These are phyloP conservation scores for Cephalopholis sonnerati DNA, from an alignment of 2,113 vertebrate species.

Conservation along the genomic window DNA sequence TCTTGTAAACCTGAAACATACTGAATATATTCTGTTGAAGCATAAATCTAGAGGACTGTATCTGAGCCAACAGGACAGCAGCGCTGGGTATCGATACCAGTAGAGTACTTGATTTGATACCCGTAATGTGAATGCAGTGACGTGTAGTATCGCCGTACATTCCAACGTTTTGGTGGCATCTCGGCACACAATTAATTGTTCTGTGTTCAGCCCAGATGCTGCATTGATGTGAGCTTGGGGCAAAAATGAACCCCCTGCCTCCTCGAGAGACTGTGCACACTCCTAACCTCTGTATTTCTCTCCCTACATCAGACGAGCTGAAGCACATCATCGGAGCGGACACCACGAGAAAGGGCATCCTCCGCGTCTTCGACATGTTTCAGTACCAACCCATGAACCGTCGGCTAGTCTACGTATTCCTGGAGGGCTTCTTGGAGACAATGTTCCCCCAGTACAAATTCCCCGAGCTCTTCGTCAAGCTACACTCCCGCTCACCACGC, in stretches of 20 bases:
- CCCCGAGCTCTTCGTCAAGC: slow-evolving; percentile 96
- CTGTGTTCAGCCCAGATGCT: no score
- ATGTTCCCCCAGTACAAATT: slow-evolving; percentile 98
- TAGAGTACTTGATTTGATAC: no score
- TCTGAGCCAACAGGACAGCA: neutral
- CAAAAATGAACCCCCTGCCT: neutral
- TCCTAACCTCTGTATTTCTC: neutral
- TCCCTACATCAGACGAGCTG: slow-evolving; percentile 79
- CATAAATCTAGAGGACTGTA: neutral
- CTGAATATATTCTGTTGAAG: neutral
- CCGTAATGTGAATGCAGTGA: no score
- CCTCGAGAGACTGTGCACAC: neutral
- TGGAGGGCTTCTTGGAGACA: slow-evolving; percentile 98
- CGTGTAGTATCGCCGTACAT: no score
- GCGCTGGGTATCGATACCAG: no score
- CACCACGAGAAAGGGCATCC: slow-evolving; percentile 96
- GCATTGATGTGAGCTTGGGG: no score
- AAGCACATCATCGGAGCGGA: slow-evolving; percentile 89
- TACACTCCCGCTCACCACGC: slow-evolving; percentile 95
- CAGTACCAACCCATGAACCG: slow-evolving; percentile 97
- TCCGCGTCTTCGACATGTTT: slow-evolving; percentile 99
- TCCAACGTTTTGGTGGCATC: no score
- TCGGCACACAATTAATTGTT: no score
- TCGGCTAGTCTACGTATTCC: slow-evolving; percentile 95
- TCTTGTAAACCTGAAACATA: neutral